Conservation (phyloP, 1,140 invertebrate species). For the Pseudomyrmex pallidus region DNA sequence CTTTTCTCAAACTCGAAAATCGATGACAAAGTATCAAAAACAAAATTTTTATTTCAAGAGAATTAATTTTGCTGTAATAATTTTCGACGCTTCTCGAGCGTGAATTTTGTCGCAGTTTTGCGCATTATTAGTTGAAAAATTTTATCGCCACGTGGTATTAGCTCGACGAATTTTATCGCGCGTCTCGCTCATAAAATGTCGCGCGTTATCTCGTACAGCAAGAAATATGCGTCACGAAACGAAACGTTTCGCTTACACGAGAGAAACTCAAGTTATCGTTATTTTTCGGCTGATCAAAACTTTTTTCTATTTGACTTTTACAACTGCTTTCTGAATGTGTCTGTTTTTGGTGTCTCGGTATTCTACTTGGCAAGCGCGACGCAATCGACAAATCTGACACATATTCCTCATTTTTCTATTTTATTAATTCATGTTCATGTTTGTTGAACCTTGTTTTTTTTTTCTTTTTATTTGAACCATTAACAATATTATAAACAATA, state of each 20-base stretch:
- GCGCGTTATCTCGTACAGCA: conserved; percentile 24
- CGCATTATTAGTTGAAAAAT: conserved; percentile 63
- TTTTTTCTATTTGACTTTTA: conserved; percentile 15
- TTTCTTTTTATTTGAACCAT: neutral
- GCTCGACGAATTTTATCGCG: conserved; percentile 53
- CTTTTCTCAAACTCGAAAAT: neutral
- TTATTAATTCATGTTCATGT: neutral
- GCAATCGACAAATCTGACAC: conserved; percentile 3
- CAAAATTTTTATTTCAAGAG: conserved; percentile 56
- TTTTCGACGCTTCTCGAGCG: conserved; percentile 12
- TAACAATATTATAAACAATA: neutral
- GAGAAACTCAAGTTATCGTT: conserved; percentile 2
- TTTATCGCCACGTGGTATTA: conserved; percentile 68
- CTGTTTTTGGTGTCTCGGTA: neutral
- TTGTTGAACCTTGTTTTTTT: neutral
- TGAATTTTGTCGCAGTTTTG: conserved; percentile 62
- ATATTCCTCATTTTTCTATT: conserved; percentile 4
- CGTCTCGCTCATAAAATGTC: conserved; percentile 28
- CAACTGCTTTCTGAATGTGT: conserved; percentile 2
- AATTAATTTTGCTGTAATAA: conserved; percentile 58
- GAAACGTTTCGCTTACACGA: conserved; percentile 35
- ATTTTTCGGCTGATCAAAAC: conserved; percentile 46
- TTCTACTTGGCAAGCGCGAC: neutral
- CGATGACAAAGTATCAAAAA: neutral
- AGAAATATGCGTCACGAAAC: conserved; percentile 52